Conservation (phyloP, 1,140 invertebrate species). For the Zelostemma sp. region DNA sequence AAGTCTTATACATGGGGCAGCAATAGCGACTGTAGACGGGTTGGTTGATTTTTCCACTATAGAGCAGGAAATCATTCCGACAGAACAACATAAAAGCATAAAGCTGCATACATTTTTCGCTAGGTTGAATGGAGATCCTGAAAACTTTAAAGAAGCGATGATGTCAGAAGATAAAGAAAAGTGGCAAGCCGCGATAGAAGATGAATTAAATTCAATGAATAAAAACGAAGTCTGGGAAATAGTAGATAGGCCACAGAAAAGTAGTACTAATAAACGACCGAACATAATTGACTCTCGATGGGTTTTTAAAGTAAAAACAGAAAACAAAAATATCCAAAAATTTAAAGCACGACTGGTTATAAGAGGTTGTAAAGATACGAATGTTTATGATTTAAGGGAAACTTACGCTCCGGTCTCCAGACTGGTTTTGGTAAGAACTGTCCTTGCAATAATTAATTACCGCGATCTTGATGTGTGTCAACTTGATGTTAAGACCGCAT, state of each 20-base stretch:
- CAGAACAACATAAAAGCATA: not conserved
- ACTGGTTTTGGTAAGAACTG: slow-evolving; percentile 41
- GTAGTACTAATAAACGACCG: slow-evolving; percentile 33
- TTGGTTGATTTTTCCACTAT: too few relatives aligned
- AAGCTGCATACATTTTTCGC: slow-evolving; percentile 12
- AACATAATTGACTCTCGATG: slow-evolving; percentile 20
- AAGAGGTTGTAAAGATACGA: slow-evolving; percentile 46
- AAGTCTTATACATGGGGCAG: too few relatives aligned
- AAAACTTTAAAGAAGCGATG: slow-evolving; percentile 19
- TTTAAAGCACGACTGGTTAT: slow-evolving; percentile 46
- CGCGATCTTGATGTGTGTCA: slow-evolving; percentile 43
- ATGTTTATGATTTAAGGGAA: slow-evolving; percentile 50
- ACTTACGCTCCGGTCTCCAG: slow-evolving; percentile 27
- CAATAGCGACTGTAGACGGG: too few relatives aligned
- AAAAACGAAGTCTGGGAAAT: slow-evolving; percentile 8
- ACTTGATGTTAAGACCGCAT: slow-evolving; percentile 64
- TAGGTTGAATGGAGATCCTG: slow-evolving; percentile 13
- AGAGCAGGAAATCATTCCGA: too few relatives aligned
- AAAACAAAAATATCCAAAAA: not conserved
- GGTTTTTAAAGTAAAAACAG: slow-evolving; percentile 13
- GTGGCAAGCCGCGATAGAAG: not conserved
- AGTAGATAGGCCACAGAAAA: slow-evolving; percentile 11
- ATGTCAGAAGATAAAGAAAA: slow-evolving; percentile 7
- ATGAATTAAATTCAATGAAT: slow-evolving; percentile 5
- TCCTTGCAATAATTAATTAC: slow-evolving; percentile 16